phyloP scores from a whole-genome alignment of 2,113 vertebrate species.

The Spilogale gracilis region DNA sequence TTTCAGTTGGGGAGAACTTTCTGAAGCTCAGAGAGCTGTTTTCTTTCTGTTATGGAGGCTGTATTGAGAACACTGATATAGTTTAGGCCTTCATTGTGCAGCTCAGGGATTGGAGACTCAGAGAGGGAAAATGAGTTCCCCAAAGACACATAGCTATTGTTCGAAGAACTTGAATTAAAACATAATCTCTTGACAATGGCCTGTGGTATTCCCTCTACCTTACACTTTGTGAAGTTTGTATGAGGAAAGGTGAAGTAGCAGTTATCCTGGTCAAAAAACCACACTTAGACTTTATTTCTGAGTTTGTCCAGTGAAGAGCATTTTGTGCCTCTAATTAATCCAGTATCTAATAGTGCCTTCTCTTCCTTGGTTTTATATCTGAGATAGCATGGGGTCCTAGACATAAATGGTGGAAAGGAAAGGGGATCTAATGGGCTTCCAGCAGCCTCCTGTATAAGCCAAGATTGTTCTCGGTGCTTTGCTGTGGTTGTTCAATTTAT shows the following conservation, averaged over 20 bases:
- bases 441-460: background rate
- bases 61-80: background rate
- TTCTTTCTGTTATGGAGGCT: too few relatives aligned
- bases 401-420: background rate
- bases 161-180: background rate
- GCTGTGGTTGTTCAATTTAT: background rate
- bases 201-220: background rate
- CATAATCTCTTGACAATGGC: background rate
- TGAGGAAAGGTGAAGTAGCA: background rate
- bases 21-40: too few relatives aligned
- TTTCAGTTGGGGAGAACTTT: too few relatives aligned
- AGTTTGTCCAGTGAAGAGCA: background rate
- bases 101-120: background rate
- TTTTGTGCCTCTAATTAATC: background rate
- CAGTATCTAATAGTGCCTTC: background rate
- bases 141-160: background rate
- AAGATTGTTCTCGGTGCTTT: background rate
- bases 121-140: background rate
- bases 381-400: background rate
- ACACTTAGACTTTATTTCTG: slow-evolving; percentile 3
- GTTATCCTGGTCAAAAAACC: background rate
- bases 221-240: background rate
- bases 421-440: background rate
- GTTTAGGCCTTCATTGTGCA: background rate
- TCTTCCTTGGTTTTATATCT: background rate